phyloP scores from a whole-genome alignment of 2,113 vertebrate species.

The Corynorhinus townsendii region DNA sequence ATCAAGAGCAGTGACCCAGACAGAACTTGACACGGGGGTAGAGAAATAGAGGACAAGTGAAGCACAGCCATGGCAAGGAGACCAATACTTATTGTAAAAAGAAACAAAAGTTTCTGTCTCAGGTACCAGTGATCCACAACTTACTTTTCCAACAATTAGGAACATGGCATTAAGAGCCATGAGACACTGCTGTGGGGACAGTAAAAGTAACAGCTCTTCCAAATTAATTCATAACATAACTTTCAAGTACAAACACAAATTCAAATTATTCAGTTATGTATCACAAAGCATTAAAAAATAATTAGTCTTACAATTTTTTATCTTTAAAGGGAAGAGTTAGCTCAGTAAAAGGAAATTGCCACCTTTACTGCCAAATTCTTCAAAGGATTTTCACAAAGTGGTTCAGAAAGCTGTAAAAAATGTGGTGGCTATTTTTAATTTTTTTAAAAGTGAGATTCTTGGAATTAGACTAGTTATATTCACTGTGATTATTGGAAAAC shows the following conservation, averaged over 20 bases:
- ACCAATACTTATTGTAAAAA: background rate
- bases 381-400: slow-evolving; percentile 57
- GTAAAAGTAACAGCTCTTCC: background rate
- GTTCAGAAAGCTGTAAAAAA: slow-evolving; percentile 66
- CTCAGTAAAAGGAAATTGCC: slow-evolving; percentile 54
- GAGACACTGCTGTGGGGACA: background rate
- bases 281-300: slow-evolving; percentile 35
- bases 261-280: slow-evolving; percentile 55
- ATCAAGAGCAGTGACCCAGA: background rate
- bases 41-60: background rate
- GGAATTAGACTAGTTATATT: slow-evolving; percentile 40
- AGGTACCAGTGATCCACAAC: background rate
- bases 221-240: background rate
- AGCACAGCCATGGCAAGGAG: background rate
- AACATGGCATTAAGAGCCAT: background rate
- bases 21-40: no score
- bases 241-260: slow-evolving; percentile 46
- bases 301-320: slow-evolving; percentile 1
- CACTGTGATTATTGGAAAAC: slow-evolving; percentile 51
- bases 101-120: background rate
- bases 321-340: slow-evolving; percentile 52
- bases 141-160: background rate
- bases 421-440: slow-evolving; percentile 49
- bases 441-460: slow-evolving; percentile 57
- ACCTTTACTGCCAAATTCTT: slow-evolving; percentile 65